Evolutionary conservation across 2,797 vertebrate genomes (phyloP).

Genomic region (Coreius guichenoti): DNA sequence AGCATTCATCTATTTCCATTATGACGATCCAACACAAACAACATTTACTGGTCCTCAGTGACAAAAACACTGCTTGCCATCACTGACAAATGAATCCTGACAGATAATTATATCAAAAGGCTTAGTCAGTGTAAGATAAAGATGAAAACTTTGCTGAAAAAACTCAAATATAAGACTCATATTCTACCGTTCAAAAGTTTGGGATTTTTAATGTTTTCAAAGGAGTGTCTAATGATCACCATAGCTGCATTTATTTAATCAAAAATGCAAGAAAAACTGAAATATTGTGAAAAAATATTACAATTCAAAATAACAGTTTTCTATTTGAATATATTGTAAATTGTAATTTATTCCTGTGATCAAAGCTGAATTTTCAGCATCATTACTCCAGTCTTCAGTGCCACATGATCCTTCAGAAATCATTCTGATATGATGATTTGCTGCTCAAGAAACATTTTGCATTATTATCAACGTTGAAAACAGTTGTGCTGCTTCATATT

Average conservation of each 20-base stretch:
- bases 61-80: not conserved
- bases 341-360: not conserved
- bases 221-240: not conserved
- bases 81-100: not conserved
- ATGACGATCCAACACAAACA: not conserved
- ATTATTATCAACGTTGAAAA: not conserved
- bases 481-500: not conserved
- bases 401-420: constrained; percentile 1
- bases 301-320: not conserved
- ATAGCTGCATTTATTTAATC: not conserved
- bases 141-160: not conserved
- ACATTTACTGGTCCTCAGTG: not conserved
- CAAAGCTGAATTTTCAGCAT: not conserved
- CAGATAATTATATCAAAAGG: not conserved
- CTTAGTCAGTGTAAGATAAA: not conserved
- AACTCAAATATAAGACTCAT: not conserved
- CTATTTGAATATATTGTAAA: not conserved
- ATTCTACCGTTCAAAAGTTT: not conserved
- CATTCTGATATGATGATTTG: not conserved
- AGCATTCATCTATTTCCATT: not conserved
- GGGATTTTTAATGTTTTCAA: not conserved
- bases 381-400: not conserved
- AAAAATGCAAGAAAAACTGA: not conserved
- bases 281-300: not conserved
- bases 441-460: not conserved